Base-by-base conservation (phyloP, 2,888 invertebrate species). In the Electrophaes corylata region DNA sequence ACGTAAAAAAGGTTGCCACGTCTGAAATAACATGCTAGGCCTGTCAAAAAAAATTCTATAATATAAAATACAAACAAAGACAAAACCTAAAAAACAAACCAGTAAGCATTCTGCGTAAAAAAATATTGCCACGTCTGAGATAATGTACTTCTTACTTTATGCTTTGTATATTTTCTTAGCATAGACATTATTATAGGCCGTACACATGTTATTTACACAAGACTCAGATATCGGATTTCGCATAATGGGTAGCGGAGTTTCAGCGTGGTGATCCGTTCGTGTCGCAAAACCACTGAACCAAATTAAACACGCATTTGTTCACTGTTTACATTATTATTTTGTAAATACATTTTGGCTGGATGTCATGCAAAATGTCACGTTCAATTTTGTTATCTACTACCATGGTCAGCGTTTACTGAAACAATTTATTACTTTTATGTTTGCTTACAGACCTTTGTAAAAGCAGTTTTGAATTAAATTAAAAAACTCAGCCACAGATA, bases 131-230 rank as follows among this genome's bases (percentile, higher is more conserved):
- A 19, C 19, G 18, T 19, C 19, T 12, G 43, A n/a, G n/a, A 29
- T 44, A 23, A n/a, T 23, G 12, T 16, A 20, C n/a, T 23, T 35
- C n/a, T n/a, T 35, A 35, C 31, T 14, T 43, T 26, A 26, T 5
- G 10, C 26, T n/a, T n/a, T 29, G n/a, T 19, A 19, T 12, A 26
- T 49, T 43, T 37, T 19, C 26, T 48, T 16, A 14, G 40, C 40
- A 40, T 48, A 55, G 48, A 48, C 33, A 44, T 47, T 43, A 35
- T 37, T 52, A 44, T 61, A 60, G 53, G 58, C 55, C 45, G 53
- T 48, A 56, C 50, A 59, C 54, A 55, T 59, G 64, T 52, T 64
- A 64, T 57, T 61, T 58, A 57, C 53, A 49, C 57, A 52, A 61
- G 43, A 49, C 49, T 46, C 58, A 45, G 56, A 41, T 62, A 62